Percentiles rank a stretch among this genome's conserved stretches.
Evolutionary conservation across 1,140 invertebrate genomes (phyloP).

Genomic region (Aphelenchoides avenae): DNA sequence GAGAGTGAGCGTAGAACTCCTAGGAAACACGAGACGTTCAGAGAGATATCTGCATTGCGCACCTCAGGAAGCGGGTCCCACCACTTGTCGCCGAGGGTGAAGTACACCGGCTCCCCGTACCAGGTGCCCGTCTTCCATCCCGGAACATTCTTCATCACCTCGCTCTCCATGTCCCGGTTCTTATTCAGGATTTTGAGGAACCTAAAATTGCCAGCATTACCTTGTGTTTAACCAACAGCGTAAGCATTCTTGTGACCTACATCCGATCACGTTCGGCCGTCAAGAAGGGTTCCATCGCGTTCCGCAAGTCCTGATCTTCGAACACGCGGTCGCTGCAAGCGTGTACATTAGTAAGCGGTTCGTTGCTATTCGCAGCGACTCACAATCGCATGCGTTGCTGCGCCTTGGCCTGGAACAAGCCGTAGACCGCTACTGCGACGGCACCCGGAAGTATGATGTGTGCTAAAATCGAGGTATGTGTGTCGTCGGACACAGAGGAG

Average conservation of each 20-base stretch:
- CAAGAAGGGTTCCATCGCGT: constrained; percentile 61
- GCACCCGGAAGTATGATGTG: constrained; percentile 47
- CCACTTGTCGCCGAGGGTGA: constrained; percentile 60
- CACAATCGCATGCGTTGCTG: constrained; percentile 28
- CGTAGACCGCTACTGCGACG: constrained; percentile 46
- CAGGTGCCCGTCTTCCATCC: constrained; percentile 63
- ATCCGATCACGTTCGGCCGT: constrained; percentile 60
- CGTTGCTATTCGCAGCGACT: constrained; percentile 9
- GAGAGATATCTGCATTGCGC: too few relatives aligned
- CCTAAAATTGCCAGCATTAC: too few relatives aligned
- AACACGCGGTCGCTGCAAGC: constrained; percentile 55
- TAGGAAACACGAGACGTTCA: too few relatives aligned
- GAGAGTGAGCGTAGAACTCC: constrained; percentile 10
- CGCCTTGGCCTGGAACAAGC: constrained; percentile 36
- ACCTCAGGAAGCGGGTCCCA: too few relatives aligned
- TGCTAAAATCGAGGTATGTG: constrained; percentile 17
- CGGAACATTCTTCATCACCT: constrained; percentile 63
- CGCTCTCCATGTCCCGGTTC: constrained; percentile 62
- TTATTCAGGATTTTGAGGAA: constrained; percentile 59
- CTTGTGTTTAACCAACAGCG: too few relatives aligned
- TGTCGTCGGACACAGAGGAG: background rate
- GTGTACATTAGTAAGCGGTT: background rate
- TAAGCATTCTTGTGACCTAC: too few relatives aligned
- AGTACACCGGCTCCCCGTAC: constrained; percentile 62
- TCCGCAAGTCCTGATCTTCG: constrained; percentile 60